Percentiles rank a stretch among this genome's conserved stretches.
These are phyloP conservation scores for Chroicocephalus ridibundus DNA, from an alignment of 2,113 vertebrate genomes.

Conservation along the genomic window DNA sequence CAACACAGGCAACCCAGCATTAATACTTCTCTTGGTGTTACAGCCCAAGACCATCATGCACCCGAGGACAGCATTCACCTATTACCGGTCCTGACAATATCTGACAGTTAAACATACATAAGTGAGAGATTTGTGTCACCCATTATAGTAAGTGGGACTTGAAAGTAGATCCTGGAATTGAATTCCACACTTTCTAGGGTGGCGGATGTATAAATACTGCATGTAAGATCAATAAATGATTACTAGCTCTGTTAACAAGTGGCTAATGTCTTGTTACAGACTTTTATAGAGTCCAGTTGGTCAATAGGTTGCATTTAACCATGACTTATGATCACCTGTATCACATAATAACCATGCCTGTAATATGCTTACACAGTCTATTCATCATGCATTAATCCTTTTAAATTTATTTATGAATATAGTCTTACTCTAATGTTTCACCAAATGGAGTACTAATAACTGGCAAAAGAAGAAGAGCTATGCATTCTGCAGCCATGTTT, in stretches of 20 bases:
- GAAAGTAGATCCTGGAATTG: conserved; percentile 57
- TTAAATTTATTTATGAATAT: conserved; percentile 62
- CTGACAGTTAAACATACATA: neutral
- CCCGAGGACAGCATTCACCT: neutral
- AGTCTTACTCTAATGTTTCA: conserved; percentile 36
- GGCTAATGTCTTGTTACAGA: conserved; percentile 60
- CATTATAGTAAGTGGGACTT: conserved; percentile 28
- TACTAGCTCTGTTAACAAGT: conserved; percentile 67
- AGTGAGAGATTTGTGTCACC: conserved; percentile 33
- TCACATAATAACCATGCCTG: conserved; percentile 51
- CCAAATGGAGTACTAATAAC: conserved; percentile 33
- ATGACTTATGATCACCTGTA: conserved; percentile 59
- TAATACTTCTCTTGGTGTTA: neutral
- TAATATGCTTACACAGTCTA: conserved; percentile 64
- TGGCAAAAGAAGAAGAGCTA: neutral
- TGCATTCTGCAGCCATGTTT: neutral
- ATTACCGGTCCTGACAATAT: neutral
- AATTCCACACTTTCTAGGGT: conserved; percentile 56
- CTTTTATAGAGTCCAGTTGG: conserved; percentile 54
- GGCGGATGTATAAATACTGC: conserved; percentile 65
- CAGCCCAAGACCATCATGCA: neutral
- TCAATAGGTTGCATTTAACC: conserved; percentile 70
- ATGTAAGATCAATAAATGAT: conserved; percentile 62
- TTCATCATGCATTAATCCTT: conserved; percentile 62
- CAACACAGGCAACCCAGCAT: neutral